Base-by-base conservation (phyloP, 2,888 invertebrate genomes). In the Drosophila suboccidentalis region DNA sequence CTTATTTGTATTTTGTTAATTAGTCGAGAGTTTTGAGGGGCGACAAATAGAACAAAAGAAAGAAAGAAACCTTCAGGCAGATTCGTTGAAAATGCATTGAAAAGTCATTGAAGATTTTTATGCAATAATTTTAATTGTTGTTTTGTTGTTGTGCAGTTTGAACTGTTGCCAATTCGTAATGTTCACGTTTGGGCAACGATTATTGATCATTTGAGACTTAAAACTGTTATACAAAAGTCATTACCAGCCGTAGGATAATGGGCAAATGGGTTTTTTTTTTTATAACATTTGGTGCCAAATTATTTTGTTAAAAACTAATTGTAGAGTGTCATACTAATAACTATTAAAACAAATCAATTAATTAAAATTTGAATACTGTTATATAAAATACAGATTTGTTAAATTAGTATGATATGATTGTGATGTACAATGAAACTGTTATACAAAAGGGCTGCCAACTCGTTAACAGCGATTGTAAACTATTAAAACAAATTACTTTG, bases 71-170 rank as follows among this genome's bases (percentile, higher is more conserved):
- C 75, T 75, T 75, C 75, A 38, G 46, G 39, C 19, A 54, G 26
- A 47, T 47, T 10, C 70, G 53, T 57, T 63, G 36, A 13, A 61
- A 59, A 44, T 69, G 47, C 49, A 73, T 17, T 38, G 50, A 55
- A 60, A 73, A 65, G 62, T 59, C 76, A 76, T 76, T 76, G 73
- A 73, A 55, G 58, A 49, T 39, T 78, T 77, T 77, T 64, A 60
- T 71, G 77, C 59, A 76, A 76, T 63, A 61, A 59, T 58, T 17
- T 22, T 17, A 46, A 70, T 38, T 32, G 51, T 32, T 36, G 4
- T 47, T 68, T 29, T 49, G 34, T 15, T 71, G 10, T 65, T 51
- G 51, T 36, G 15, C 41, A 36, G 49, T 62, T 75, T 73, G 73
- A 73, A 34, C 9, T 19, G 44, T 19, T 76, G 76, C 76, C 76